Conservation (phyloP, 1,140 invertebrate species). For the Drosophila lacertosa region DNA sequence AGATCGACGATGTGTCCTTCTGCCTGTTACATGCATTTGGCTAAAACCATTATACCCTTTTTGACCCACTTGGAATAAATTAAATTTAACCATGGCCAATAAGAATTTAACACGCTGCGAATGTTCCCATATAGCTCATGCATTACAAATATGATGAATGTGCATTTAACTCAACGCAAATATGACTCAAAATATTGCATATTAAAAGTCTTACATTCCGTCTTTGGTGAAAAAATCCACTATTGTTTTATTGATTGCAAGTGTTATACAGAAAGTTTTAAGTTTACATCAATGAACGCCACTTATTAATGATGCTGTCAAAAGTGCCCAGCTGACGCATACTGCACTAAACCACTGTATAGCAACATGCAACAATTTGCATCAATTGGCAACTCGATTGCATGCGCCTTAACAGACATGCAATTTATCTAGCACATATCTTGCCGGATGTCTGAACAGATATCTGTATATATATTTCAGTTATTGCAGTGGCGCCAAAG, state of each 20-base stretch:
- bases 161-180: neutral
- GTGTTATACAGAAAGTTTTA: neutral
- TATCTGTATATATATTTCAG: neutral
- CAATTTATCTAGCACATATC: slow-evolving; percentile 21
- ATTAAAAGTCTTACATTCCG: neutral
- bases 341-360: slow-evolving; percentile 21
- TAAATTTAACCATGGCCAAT: slow-evolving; percentile 38
- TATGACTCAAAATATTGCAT: neutral
- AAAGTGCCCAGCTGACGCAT: slow-evolving; percentile 2
- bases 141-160: slow-evolving; percentile 33
- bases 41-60: too few relatives aligned
- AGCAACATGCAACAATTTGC: slow-evolving; percentile 61
- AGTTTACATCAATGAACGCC: slow-evolving; percentile 14
- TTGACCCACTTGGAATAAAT: too few relatives aligned
- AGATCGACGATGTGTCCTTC: too few relatives aligned
- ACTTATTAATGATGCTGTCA: neutral
- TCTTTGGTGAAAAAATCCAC: neutral
- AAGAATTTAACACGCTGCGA: slow-evolving; percentile 19
- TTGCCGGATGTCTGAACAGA: slow-evolving; percentile 1
- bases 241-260: neutral
- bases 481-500: slow-evolving; percentile 17
- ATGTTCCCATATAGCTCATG: slow-evolving; percentile 41
- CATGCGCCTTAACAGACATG: slow-evolving; percentile 28
- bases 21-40: too few relatives aligned
- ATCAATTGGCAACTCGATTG: slow-evolving; percentile 61